phyloP scores from a whole-genome alignment of 2,797 vertebrate species.

The Thunnus albacares region DNA sequence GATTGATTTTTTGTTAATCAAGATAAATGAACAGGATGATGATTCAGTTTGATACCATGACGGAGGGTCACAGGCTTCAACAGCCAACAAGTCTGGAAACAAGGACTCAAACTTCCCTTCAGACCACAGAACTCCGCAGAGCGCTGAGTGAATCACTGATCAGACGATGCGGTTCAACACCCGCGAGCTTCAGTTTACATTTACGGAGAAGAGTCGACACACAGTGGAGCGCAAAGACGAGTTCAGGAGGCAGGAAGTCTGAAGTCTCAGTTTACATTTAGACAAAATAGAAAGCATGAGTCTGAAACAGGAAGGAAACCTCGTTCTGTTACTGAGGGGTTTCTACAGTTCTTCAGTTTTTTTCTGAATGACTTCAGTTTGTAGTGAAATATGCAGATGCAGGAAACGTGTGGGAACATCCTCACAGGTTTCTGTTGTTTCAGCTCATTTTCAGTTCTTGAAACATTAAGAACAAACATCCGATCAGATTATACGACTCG shows the following conservation, averaged over 20 bases:
- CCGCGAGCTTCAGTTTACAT: slow-evolving; percentile 24
- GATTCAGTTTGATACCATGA: too few relatives aligned
- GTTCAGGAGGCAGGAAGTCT: slow-evolving; percentile 21
- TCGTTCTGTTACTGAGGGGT: neutral
- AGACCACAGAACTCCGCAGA: too few relatives aligned
- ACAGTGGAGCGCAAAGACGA: neutral
- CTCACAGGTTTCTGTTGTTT: too few relatives aligned
- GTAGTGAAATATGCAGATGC: neutral
- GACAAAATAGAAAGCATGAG: slow-evolving; percentile 38
- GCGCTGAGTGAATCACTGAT: neutral
- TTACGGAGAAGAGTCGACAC: slow-evolving; percentile 27
- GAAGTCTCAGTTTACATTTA: slow-evolving; percentile 30
- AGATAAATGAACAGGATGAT: too few relatives aligned
- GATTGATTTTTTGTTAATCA: too few relatives aligned
- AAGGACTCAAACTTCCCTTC: too few relatives aligned
- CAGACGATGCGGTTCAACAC: slow-evolving; percentile 39
- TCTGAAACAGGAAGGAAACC: slow-evolving; percentile 24
- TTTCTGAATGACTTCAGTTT: slow-evolving; percentile 16
- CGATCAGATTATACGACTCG: too few relatives aligned
- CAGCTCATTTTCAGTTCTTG: too few relatives aligned
- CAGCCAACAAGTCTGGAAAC: too few relatives aligned
- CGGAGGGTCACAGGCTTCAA: too few relatives aligned
- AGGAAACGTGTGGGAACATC: too few relatives aligned
- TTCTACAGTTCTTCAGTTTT: neutral
- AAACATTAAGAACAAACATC: too few relatives aligned